phyloP scores from a whole-genome alignment of 2,888 invertebrate genomes.

The Sussaba pulchella region DNA sequence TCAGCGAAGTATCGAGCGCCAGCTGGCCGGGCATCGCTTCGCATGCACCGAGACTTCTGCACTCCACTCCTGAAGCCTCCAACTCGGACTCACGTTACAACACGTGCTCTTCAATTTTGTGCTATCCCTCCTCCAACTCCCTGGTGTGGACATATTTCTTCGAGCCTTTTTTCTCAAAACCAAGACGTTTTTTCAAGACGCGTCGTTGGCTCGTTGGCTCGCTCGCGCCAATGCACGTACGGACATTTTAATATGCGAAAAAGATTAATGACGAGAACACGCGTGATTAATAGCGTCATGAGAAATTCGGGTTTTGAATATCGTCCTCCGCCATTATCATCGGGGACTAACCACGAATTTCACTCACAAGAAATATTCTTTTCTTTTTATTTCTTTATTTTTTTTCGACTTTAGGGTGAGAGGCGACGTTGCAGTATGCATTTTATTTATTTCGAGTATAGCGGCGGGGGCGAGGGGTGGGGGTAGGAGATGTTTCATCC shows the following conservation, averaged over 20 bases:
- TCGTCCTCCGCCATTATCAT: slow-evolving; percentile 58
- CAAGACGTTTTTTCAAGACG: too few relatives aligned
- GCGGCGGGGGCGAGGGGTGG: too few relatives aligned
- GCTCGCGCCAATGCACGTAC: slow-evolving; percentile 56
- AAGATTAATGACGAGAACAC: slow-evolving; percentile 63
- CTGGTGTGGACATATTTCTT: too few relatives aligned
- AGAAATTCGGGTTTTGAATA: slow-evolving; percentile 57
- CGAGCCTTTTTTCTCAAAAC: too few relatives aligned
- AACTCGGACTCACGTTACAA: slow-evolving; percentile 21
- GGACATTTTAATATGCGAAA: slow-evolving; percentile 56
- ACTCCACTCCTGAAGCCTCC: slow-evolving; percentile 12
- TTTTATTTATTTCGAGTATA: slow-evolving; percentile 60
- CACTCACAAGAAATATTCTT: slow-evolving; percentile 42
- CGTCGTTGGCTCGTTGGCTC: neutral
- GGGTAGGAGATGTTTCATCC: too few relatives aligned
- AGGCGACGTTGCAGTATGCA: too few relatives aligned
- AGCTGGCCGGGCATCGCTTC: slow-evolving; percentile 15
- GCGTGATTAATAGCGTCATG: slow-evolving; percentile 64
- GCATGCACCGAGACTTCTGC: neutral
- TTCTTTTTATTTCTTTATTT: slow-evolving; percentile 47
- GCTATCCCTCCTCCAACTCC: slow-evolving; percentile 43
- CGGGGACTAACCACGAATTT: slow-evolving; percentile 64
- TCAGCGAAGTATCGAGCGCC: slow-evolving; percentile 36
- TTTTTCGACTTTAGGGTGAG: too few relatives aligned
- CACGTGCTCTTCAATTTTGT: slow-evolving; percentile 58